A percentile compares a stretch with the other conserved stretches of the same genome.
Conservation (phyloP, 1,140 invertebrate genomes). For the Bombus difficillimus region DNA sequence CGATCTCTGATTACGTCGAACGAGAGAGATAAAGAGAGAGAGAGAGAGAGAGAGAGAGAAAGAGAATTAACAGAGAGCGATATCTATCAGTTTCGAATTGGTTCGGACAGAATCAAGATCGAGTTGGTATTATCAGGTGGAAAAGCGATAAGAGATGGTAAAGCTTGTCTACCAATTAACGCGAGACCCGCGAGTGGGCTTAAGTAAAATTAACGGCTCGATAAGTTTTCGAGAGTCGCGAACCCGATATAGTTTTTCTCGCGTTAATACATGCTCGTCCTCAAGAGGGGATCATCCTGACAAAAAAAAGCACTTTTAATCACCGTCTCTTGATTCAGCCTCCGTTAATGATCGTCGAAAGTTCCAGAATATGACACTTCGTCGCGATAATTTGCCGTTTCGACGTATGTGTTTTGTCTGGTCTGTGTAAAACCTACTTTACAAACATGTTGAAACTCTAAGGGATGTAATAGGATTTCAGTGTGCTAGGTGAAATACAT, state of each 20-base stretch:
- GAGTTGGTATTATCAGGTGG: neutral
- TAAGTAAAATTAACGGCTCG: conserved; percentile 8
- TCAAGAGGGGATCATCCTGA: neutral
- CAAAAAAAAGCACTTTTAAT: neutral
- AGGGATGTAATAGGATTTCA: no score
- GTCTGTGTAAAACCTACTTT: neutral
- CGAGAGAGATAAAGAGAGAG: neutral
- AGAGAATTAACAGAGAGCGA: neutral
- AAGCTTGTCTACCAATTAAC: neutral
- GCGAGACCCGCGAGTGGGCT: neutral
- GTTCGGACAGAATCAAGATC: neutral
- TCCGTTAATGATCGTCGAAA: neutral
- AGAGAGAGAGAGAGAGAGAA: neutral
- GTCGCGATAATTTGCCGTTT: neutral
- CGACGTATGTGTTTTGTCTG: neutral
- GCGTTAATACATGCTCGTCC: neutral
- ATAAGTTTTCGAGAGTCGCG: neutral
- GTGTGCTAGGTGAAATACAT: no score
- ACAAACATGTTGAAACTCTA: neutral
- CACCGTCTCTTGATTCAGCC: neutral
- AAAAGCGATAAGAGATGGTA: neutral
- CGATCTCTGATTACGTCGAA: neutral
- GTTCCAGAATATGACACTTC: neutral
- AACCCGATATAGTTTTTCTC: neutral
- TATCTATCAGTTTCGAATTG: neutral